Conservation (phyloP, 2,797 vertebrate species). For the Chlorospingus semifuscus region DNA sequence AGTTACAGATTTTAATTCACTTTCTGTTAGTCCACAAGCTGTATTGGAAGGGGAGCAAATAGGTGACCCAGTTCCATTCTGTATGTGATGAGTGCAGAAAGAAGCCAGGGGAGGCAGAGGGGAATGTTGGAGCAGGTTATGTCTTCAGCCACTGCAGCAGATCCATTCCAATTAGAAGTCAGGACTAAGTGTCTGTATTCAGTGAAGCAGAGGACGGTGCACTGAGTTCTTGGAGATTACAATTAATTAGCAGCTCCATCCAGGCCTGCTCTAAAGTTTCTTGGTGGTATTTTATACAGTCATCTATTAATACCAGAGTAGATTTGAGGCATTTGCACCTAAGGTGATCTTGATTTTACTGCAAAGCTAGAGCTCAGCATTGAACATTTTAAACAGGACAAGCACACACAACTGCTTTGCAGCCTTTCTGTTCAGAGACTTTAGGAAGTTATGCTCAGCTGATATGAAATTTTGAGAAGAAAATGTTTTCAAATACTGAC, state of each 20-base stretch:
- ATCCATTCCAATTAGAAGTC: background rate
- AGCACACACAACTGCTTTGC: background rate
- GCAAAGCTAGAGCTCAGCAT: background rate
- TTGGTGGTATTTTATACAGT: background rate
- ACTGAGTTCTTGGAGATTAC: background rate
- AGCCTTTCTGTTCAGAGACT: background rate
- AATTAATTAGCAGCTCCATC: background rate
- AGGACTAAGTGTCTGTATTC: background rate
- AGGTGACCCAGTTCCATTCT: background rate
- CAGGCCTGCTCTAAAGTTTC: background rate
- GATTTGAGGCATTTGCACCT: background rate
- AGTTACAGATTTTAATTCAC: background rate
- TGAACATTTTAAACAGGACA: background rate
- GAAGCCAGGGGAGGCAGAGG: background rate
- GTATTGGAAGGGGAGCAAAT: background rate
- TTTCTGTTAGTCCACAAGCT: background rate
- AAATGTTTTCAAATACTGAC: background rate
- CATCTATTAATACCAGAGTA: background rate
- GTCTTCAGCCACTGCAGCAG: background rate
- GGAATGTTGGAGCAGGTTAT: background rate
- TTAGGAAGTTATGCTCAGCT: background rate
- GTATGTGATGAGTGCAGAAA: background rate
- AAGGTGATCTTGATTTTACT: background rate
- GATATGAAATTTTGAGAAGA: background rate
- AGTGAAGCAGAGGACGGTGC: background rate